Evolutionary conservation across 2,113 vertebrate species (phyloP).

Genomic region (Phylloscopus trochilus): DNA sequence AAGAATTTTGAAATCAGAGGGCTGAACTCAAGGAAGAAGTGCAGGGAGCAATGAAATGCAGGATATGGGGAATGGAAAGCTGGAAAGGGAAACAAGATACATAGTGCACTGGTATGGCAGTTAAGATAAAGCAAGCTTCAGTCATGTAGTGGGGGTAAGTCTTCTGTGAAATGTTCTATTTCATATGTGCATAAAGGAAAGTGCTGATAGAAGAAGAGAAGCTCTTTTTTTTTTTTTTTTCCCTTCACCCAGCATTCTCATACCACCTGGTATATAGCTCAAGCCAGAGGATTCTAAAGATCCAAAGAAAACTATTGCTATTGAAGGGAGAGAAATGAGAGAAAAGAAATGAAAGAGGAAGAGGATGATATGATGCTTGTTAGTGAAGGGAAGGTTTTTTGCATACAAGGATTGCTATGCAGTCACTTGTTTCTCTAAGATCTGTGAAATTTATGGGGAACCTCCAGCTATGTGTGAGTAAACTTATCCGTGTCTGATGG

Average conservation of each 20-base stretch:
- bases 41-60: not conserved
- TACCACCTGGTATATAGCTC: not conserved
- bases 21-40: not conserved
- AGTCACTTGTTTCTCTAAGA: not conserved
- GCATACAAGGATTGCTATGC: rapidly evolving
- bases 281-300: not conserved
- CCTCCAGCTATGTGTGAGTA: not conserved
- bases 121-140: not conserved
- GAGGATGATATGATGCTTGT: not conserved
- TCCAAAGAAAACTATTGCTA: not conserved
- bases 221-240: not conserved
- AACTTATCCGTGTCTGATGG: not conserved
- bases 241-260: not conserved
- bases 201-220: not conserved
- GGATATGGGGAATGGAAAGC: not conserved
- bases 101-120: not conserved
- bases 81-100: not conserved
- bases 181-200: not conserved
- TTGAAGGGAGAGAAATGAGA: not conserved
- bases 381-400: not conserved
- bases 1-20: not conserved
- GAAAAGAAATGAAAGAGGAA: not conserved
- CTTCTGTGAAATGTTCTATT: not conserved
- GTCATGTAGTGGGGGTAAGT: not conserved
- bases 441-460: not conserved